A percentile compares a stretch with the other conserved stretches of the same genome.
Evolutionary conservation across 2,888 invertebrate genomes (phyloP).

Genomic region (Tinea trinotella): DNA sequence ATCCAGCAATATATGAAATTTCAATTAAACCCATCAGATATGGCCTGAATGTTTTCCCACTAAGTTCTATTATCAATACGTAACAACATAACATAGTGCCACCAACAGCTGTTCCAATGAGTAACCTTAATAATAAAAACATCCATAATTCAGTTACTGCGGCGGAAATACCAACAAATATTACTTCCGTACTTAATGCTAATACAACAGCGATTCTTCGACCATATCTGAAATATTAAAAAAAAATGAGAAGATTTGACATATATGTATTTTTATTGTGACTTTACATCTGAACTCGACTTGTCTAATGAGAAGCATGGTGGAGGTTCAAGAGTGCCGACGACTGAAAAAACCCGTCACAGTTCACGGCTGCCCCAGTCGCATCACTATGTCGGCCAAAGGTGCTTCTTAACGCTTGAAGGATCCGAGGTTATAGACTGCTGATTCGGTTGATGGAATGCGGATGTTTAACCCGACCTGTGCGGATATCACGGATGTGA

Average conservation of each 20-base stretch:
- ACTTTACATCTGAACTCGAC: no score
- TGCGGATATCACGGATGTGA: no score
- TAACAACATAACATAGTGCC: slow-evolving; percentile 79
- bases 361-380: no score
- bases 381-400: no score
- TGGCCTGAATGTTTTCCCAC: slow-evolving; percentile 69
- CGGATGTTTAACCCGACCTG: no score
- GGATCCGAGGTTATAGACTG: background rate
- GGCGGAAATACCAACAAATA: slow-evolving; percentile 68
- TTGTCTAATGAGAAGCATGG: no score
- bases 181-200: slow-evolving; percentile 67
- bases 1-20: slow-evolving; percentile 67
- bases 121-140: slow-evolving; percentile 71
- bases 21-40: slow-evolving; percentile 70
- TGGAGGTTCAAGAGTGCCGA: no score
- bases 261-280: no score
- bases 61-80: slow-evolving; percentile 75
- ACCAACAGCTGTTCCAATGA: slow-evolving; percentile 74
- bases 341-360: no score
- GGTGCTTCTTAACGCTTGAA: no score
- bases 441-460: background rate
- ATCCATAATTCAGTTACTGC: slow-evolving; percentile 72
- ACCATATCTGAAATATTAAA: slow-evolving; percentile 67
- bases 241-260: background rate
- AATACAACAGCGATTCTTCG: slow-evolving; percentile 74